These are phyloP conservation scores for Saguinus oedipus DNA, from an alignment of 2,797 vertebrate genomes.

Conservation along the genomic window DNA sequence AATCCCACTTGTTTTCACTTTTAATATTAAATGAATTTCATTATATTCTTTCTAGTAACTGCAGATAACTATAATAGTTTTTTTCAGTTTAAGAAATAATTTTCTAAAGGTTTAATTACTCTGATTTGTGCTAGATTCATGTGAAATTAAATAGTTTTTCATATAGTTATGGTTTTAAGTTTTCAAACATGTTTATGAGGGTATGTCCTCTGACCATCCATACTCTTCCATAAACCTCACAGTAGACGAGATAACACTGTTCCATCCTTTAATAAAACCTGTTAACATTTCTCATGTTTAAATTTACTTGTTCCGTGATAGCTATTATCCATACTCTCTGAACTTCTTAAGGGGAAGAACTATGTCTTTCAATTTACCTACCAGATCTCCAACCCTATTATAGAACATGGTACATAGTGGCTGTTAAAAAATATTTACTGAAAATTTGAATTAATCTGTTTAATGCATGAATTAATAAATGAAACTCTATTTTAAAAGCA, in stretches of 20 bases:
- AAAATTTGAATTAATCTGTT: background rate
- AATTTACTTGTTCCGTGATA: background rate
- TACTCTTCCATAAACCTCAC: background rate
- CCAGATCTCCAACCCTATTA: background rate
- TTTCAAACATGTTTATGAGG: background rate
- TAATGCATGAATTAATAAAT: constrained; percentile 35
- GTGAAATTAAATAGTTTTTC: constrained; percentile 29
- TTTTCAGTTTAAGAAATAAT: constrained; percentile 34
- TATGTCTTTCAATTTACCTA: background rate
- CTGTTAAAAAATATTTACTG: background rate
- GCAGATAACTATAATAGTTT: constrained; percentile 1
- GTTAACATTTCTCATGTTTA: background rate
- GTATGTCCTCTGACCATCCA: background rate
- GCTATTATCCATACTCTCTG: background rate
- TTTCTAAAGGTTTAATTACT: background rate
- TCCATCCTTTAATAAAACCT: background rate
- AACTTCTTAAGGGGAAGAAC: background rate
- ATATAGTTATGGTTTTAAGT: constrained; percentile 28
- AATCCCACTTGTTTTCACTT: background rate
- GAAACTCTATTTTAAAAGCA: background rate
- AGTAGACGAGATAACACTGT: background rate
- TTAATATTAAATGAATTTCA: constrained; percentile 19
- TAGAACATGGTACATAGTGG: background rate
- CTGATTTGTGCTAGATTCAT: background rate
- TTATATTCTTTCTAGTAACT: constrained; percentile 32